Base-by-base conservation (phyloP, 2,888 invertebrate genomes). In the Daptonema setosum region DNA sequence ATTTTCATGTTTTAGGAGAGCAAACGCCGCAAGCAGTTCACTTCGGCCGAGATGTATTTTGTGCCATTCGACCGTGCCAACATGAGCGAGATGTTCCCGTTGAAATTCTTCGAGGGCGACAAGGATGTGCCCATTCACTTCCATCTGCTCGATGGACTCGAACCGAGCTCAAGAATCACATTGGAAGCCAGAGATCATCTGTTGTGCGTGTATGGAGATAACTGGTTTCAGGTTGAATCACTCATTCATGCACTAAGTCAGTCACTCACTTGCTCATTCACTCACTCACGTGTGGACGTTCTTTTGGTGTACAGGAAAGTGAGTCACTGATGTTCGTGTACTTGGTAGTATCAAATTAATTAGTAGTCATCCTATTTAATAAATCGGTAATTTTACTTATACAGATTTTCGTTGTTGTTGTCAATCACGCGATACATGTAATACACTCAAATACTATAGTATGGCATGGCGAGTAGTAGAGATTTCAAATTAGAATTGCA, bases 151-250 rank as follows among this genome's bases (percentile, higher is more conserved):
- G 68, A 70, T 51, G 59, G 52, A 20, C 54, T 58, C 26, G 60
- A 60, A 50, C 56, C 57, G 11, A 55, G 55, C 25, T 26, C 22
- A 1, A 47, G 52, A 26, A 51, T 56, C 14, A 24, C 29, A 1
- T 55, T 60, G 20, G 57, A 57, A 30, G 51, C 60, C 2, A 54
- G 67, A 17, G 60, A 61, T 11, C 69, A 69, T 58, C 59, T 65
- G 47, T 59, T 69, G 22, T 66, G 65, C 55, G 70, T 69, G 28
- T 69, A 69, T 58, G 70, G 70, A n/a, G 70, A 69, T 54, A 69
- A 69, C 58, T 69, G 70, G 65, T 58, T 69, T 24, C 64, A 65
- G 54, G 29, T 52, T 2, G 11, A 17, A 25, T 5, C 20, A 8
- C 20, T 41, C 41, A 8, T 20, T 20, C 41, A 41, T 41, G 8